Base-by-base conservation (phyloP, 2,113 vertebrate species). In the Epinephelus moara region DNA sequence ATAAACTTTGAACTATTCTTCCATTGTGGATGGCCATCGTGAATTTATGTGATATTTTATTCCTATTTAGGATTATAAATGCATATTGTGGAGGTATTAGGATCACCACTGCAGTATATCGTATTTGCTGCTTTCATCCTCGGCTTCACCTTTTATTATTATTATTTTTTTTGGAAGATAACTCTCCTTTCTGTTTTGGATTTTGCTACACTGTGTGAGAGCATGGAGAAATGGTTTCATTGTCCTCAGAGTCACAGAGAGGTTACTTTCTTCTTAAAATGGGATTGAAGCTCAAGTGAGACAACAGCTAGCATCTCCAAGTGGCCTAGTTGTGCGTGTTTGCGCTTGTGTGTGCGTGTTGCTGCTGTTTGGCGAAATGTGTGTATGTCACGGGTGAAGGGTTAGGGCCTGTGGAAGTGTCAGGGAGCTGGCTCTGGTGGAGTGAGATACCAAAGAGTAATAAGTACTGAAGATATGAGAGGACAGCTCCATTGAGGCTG, bases 361-460 rank as follows among this genome's bases (percentile, higher is more conserved):
- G 9, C n/a, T 64, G 63, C 3, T 45, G 70, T 66, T 79, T 82
- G 57, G 82, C 25, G 27, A 85, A 30, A 75, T 68, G 82, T 81
- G 67, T 81, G 68, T 47, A 37, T 78, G 84, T 82, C 63, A 79
- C 12, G 70, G 82, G 88, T 81, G 84, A 91, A 79, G 67, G 81
- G 82, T 85, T 84, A 75, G 75, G 73, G 83, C 82, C 88, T 79
- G 87, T 56, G 42, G 60, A 78, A 64, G 78, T 90, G 88, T 90
- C 79, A 89, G 68, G 64, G 71, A 89, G 83, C 88, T 42, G 75
- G 68, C 79, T 84, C 86, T 91, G 91, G 15, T 85, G 82, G 71
- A 85, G 69, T 69, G 64, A 89, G 90, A 93, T 91, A 94, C 89
- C 89, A 90, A 82, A 83, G 79, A 84, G 86, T 70, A 88, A 89